These are phyloP conservation scores for Thereva nobilitata DNA, from an alignment of 2,888 invertebrate species.

Conservation along the genomic window DNA sequence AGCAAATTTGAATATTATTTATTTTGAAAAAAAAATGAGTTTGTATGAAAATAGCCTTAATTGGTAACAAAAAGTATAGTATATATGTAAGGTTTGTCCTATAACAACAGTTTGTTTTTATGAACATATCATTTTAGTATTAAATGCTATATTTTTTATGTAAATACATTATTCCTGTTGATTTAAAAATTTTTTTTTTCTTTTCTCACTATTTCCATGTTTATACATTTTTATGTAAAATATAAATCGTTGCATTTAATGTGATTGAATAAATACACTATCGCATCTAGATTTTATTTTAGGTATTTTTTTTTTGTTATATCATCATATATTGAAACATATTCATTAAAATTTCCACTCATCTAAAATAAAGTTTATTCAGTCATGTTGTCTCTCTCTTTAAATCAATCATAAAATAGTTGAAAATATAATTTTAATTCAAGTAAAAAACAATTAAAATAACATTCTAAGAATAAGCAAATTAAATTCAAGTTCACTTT, in stretches of 20 bases:
- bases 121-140: neutral
- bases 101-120: slow-evolving; percentile 9
- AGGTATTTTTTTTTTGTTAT: slow-evolving; percentile 4
- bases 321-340: slow-evolving; percentile 8
- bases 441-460: slow-evolving; percentile 18
- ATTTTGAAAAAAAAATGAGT: no score
- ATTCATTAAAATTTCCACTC: neutral
- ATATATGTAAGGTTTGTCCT: neutral
- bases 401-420: neutral
- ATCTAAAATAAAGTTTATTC: no score
- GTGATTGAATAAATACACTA: slow-evolving; percentile 23
- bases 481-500: slow-evolving; percentile 35
- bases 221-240: slow-evolving; percentile 14
- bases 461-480: slow-evolving; percentile 32
- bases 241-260: slow-evolving; percentile 1
- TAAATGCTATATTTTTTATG: slow-evolving; percentile 23
- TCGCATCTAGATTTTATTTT: no score
- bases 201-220: slow-evolving; percentile 19
- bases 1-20: no score
- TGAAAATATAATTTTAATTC: slow-evolving; percentile 1
- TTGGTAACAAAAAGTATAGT: no score
- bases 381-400: no score
- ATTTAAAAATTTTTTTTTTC: slow-evolving; percentile 7
- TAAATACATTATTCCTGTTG: slow-evolving; percentile 22
- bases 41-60: no score